Evolutionary conservation across 1,140 invertebrate species (phyloP).

Genomic region (Drosophila ironensis): DNA sequence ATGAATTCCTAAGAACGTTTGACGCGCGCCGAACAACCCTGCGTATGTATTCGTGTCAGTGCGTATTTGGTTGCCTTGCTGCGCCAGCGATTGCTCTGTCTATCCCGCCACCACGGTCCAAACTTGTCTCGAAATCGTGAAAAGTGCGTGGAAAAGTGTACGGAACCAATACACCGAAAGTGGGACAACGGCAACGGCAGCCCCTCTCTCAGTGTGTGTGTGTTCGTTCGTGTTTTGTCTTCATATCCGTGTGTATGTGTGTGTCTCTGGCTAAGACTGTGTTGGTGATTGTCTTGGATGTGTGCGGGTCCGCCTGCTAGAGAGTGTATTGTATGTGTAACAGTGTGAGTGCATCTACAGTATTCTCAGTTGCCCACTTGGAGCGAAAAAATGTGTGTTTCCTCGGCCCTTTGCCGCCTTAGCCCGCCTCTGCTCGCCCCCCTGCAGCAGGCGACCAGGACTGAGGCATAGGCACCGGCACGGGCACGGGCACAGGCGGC

Average conservation of each 20-base stretch:
- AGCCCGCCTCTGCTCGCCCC: no score
- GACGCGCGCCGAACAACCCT: constrained; percentile 61
- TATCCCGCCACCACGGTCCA: no score
- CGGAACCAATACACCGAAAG: constrained; percentile 79
- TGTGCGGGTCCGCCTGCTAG: no score
- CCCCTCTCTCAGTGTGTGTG: constrained; percentile 33
- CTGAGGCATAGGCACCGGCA: constrained; percentile 21
- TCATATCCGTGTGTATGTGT: constrained; percentile 19
- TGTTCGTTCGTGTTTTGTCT: no score
- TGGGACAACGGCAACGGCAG: constrained; percentile 74
- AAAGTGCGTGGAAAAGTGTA: constrained; percentile 79
- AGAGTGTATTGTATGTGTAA: constrained; percentile 13
- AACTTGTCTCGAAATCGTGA: constrained; percentile 60
- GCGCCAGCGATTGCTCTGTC: no score
- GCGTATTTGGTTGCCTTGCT: constrained; percentile 51
- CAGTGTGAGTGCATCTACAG: constrained; percentile 36
- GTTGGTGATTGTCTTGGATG: neutral
- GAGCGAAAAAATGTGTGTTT: constrained; percentile 53
- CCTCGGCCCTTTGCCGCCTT: constrained; percentile 12
- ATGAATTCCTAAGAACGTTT: constrained; percentile 73
- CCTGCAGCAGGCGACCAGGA: neutral
- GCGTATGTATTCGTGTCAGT: constrained; percentile 44
- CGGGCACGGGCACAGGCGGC: constrained; percentile 64
- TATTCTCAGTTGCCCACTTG: constrained; percentile 19
- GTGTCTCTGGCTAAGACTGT: constrained; percentile 7